Evolutionary conservation across 2,113 vertebrate genomes (phyloP).

Genomic region (Connochaetes taurinus): DNA sequence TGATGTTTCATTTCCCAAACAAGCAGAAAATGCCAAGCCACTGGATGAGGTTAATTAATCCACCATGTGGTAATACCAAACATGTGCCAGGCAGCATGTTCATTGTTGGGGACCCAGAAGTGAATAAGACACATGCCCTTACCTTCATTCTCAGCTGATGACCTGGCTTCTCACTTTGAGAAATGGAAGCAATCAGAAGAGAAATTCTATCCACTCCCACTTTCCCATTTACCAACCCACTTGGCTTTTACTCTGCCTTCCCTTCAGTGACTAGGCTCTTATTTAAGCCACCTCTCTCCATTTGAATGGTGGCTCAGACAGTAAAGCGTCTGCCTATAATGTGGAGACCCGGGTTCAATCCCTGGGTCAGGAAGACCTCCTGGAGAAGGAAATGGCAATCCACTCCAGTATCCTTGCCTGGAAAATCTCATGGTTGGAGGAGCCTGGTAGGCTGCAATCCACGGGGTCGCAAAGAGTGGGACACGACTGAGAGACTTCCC

Average conservation of each 20-base stretch:
- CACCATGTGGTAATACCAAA: neutral
- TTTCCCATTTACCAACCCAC: neutral
- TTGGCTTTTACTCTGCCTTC: neutral
- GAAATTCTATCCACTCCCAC: neutral
- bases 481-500: neutral
- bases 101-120: neutral
- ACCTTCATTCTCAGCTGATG: neutral
- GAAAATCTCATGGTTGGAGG: neutral
- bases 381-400: neutral
- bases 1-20: neutral
- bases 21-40: neutral
- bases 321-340: neutral
- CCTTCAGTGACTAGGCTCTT: neutral
- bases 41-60: neutral
- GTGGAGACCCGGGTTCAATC: neutral
- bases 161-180: neutral
- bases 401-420: neutral
- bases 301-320: neutral
- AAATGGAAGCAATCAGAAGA: neutral
- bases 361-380: neutral
- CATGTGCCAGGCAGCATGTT: neutral
- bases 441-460: neutral
- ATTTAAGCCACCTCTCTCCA: neutral
- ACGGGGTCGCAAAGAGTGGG: accelerated
- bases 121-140: neutral